phyloP scores from a whole-genome alignment of 1,140 invertebrate genomes.

The Babylonia areolata region DNA sequence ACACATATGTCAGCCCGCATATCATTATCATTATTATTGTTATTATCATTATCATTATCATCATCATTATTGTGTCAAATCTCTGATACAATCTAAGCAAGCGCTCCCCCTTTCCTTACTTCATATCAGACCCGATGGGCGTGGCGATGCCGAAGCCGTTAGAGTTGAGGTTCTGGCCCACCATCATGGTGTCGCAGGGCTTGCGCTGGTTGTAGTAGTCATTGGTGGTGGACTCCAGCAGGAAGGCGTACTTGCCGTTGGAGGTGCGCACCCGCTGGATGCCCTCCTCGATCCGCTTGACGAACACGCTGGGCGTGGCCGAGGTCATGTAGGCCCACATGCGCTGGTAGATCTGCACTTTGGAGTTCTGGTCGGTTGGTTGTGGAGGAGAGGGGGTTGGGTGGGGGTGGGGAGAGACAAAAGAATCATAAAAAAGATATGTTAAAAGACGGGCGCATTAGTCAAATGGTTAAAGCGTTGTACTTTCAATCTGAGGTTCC shows the following conservation, averaged over 20 bases:
- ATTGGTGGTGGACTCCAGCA: constrained; percentile 94
- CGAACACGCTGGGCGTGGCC: constrained; percentile 67
- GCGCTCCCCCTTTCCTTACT: constrained; percentile 78
- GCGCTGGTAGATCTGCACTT: constrained; percentile 91
- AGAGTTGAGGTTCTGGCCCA: constrained; percentile 92
- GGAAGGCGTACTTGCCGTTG: constrained; percentile 91
- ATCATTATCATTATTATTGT: no score
- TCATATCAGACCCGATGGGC: constrained; percentile 90
- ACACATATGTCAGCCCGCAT: no score
- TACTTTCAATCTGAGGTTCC: no score
- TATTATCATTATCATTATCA: no score
- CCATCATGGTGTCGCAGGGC: constrained; percentile 95
- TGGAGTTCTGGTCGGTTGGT: constrained; percentile 84
- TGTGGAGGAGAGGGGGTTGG: no score
- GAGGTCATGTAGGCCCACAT: constrained; percentile 96
- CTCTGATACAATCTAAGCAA: no score
- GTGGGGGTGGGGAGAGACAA: no score
- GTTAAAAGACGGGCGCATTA: no score
- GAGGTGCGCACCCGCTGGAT: constrained; percentile 65
- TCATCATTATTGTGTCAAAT: no score
- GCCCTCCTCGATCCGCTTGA: constrained; percentile 63
- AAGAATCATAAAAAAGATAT: not conserved
- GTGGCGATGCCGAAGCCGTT: constrained; percentile 97
- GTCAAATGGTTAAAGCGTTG: no score
- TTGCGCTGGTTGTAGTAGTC: constrained; percentile 94